These are phyloP conservation scores for Panurus biarmicus DNA, from an alignment of 2,113 vertebrate genomes.

Conservation along the genomic window DNA sequence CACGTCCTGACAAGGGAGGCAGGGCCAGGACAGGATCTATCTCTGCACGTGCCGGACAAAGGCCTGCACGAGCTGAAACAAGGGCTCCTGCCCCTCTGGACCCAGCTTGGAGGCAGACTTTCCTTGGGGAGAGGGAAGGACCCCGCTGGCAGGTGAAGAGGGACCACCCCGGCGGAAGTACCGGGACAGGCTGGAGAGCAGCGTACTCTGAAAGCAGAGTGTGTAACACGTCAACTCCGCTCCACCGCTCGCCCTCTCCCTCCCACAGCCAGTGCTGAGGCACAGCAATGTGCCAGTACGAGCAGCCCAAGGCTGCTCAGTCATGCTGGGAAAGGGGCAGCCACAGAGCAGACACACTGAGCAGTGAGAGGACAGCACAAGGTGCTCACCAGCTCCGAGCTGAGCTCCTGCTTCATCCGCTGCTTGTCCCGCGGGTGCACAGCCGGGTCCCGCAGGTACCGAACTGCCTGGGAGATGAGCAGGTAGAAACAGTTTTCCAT, in stretches of 20 bases:
- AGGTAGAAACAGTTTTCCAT: conserved; percentile 99
- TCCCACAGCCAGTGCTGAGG: neutral
- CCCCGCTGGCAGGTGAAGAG: conserved; percentile 80
- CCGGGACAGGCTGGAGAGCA: conserved; percentile 87
- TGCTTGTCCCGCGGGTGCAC: conserved; percentile 91
- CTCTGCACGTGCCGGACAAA: conserved; percentile 91
- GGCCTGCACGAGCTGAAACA: conserved; percentile 93
- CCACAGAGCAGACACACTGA: neutral
- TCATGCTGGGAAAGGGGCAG: neutral
- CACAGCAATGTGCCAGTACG: rapidly evolving
- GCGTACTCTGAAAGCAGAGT: conserved; percentile 77
- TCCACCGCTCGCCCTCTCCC: rapidly evolving
- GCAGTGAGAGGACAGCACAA: neutral
- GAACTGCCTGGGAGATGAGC: conserved; percentile 91
- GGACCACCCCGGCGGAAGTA: conserved; percentile 90
- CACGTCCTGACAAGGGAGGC: neutral
- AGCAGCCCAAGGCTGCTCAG: neutral
- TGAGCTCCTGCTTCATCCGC: conserved; percentile 96
- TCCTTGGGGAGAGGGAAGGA: conserved; percentile 83
- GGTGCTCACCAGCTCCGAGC: conserved; percentile 87
- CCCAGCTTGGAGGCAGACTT: conserved; percentile 81
- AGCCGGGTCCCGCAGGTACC: conserved; percentile 84
- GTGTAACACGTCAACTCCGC: rapidly evolving
- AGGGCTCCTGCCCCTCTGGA: conserved; percentile 88
- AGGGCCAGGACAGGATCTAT: conserved; percentile 60